These are phyloP conservation scores for Liasis olivaceus DNA, from an alignment of 2,797 vertebrate genomes.

Conservation along the genomic window DNA sequence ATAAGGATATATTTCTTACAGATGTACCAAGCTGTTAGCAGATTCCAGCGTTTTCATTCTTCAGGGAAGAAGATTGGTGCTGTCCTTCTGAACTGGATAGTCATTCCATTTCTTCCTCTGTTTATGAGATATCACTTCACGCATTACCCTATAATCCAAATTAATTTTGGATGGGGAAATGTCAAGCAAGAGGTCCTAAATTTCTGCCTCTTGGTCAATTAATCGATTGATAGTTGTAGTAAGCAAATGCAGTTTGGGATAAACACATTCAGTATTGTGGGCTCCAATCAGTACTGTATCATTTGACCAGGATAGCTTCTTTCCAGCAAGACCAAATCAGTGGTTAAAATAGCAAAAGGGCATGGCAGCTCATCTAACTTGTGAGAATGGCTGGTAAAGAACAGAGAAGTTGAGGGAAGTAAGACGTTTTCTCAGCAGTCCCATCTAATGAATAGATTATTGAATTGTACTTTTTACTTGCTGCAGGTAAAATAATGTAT, in stretches of 20 bases:
- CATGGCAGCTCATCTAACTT: neutral
- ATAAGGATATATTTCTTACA: neutral
- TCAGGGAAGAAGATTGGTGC: neutral
- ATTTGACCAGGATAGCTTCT: neutral
- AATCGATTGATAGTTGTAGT: neutral
- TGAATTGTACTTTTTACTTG: neutral
- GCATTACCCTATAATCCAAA: neutral
- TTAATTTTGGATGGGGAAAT: neutral
- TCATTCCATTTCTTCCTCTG: neutral
- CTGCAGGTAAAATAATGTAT: neutral
- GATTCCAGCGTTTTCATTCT: neutral
- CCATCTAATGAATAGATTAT: neutral
- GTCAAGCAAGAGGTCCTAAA: neutral
- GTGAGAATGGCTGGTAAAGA: neutral
- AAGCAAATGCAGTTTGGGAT: neutral
- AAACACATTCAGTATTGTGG: neutral
- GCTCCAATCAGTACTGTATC: neutral
- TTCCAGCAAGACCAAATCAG: neutral
- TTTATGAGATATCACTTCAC: neutral
- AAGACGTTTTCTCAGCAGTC: neutral
- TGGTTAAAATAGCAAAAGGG: too few species aligned
- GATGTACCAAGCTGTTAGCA: neutral
- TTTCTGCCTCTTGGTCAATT: neutral
- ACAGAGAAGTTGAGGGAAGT: neutral
- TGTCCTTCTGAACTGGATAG: neutral